Percentiles rank a stretch among this genome's conserved stretches.
Conservation (phyloP, 2,797 vertebrate species). For the Clangula hyemalis region DNA sequence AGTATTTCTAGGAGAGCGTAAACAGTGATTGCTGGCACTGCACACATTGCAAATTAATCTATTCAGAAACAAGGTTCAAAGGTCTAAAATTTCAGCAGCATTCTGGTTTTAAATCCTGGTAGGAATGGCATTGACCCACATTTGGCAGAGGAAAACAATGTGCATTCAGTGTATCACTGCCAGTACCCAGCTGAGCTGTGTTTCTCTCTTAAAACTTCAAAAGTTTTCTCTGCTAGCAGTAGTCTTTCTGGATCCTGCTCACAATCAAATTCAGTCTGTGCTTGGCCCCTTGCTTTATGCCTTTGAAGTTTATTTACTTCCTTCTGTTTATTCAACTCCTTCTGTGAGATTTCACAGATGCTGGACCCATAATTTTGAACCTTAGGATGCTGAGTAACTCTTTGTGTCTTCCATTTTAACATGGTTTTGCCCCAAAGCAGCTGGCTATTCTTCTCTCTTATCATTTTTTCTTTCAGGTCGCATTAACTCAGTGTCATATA, state of each 20-base stretch:
- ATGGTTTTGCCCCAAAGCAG: background rate
- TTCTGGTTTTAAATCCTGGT: background rate
- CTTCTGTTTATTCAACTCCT: background rate
- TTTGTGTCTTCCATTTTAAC: background rate
- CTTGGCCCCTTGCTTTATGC: background rate
- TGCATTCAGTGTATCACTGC: background rate
- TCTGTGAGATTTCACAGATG: background rate
- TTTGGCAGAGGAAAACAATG: background rate
- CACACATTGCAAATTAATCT: background rate
- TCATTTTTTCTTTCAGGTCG: background rate
- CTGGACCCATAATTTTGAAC: background rate
- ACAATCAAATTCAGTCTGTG: background rate
- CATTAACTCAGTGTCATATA: conserved; percentile 34
- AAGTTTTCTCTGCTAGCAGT: background rate
- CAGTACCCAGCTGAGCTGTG: background rate
- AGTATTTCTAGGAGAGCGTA: background rate
- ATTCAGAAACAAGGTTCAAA: background rate
- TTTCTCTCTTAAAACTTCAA: background rate
- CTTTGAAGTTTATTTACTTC: background rate
- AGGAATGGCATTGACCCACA: background rate
- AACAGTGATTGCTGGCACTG: background rate
- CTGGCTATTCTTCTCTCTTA: background rate
- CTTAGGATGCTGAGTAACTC: background rate
- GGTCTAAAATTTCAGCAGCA: background rate
- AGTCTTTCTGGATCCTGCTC: background rate